These are phyloP conservation scores for Trisateles emortualis DNA, from an alignment of 2,888 invertebrate species.

Conservation along the genomic window DNA sequence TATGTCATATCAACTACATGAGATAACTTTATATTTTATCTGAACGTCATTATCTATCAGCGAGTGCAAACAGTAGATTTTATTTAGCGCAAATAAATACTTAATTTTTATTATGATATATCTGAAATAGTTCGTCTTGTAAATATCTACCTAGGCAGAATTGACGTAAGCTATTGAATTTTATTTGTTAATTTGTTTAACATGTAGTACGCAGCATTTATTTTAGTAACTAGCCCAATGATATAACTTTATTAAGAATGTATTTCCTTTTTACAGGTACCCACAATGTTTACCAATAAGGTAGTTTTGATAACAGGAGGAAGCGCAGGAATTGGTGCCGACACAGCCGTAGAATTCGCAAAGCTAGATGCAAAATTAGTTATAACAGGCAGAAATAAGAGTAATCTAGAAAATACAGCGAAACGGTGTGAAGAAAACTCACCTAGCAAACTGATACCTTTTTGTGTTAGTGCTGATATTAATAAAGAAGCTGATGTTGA, in stretches of 20 bases:
- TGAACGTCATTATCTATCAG: too few species aligned
- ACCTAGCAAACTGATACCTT: constrained; percentile 65
- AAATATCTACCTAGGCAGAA: too few species aligned
- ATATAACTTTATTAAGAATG: background rate
- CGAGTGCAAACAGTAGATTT: too few species aligned
- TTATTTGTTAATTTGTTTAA: background rate
- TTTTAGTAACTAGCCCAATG: too few species aligned
- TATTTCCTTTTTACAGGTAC: constrained; percentile 26
- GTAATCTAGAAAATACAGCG: constrained; percentile 87
- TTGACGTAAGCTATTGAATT: too few species aligned
- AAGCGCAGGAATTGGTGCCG: constrained; percentile 90
- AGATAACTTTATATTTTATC: too few species aligned
- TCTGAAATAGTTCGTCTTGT: too few species aligned
- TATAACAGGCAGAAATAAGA: constrained; percentile 88
- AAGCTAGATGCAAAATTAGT: constrained; percentile 87
- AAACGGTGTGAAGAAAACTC: constrained; percentile 77
- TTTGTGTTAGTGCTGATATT: constrained; percentile 86
- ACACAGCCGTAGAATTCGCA: constrained; percentile 88
- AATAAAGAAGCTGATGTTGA: constrained; percentile 89
- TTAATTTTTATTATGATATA: too few species aligned
- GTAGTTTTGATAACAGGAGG: constrained; percentile 88
- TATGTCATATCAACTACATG: too few species aligned
- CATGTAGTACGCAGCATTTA: background rate
- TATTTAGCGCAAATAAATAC: too few species aligned
- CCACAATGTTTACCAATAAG: constrained; percentile 78